These are phyloP conservation scores for Hydrotaea diabolus DNA, from an alignment of 2,888 invertebrate genomes.

Conservation along the genomic window DNA sequence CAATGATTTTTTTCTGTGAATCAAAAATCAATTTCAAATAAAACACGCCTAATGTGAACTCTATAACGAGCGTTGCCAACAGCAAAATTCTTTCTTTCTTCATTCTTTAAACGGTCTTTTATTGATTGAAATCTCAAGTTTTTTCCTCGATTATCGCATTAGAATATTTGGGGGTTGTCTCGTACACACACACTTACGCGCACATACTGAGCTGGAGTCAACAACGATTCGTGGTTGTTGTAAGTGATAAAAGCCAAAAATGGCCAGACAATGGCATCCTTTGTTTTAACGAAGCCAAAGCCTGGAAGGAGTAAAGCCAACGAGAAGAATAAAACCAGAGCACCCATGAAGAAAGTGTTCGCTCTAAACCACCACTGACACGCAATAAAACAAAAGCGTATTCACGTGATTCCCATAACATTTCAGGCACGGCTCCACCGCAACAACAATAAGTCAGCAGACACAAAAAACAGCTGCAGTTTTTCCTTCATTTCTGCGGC, in stretches of 20 bases:
- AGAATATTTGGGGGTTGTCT: background rate
- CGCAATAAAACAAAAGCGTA: constrained; percentile 53
- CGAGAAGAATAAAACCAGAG: constrained; percentile 4
- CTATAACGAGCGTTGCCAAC: no score
- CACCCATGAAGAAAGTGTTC: constrained; percentile 57
- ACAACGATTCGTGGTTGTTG: background rate
- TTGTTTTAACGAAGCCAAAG: background rate
- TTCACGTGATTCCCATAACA: constrained; percentile 58
- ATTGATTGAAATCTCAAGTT: no score
- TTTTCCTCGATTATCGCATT: background rate
- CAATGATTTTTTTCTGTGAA: no score
- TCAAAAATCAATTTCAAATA: no score
- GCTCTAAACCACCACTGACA: constrained; percentile 46
- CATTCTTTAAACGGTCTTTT: no score
- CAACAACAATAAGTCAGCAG: constrained; percentile 60
- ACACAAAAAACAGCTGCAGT: constrained; percentile 57
- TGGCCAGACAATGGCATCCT: constrained; percentile 6
- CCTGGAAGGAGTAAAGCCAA: background rate
- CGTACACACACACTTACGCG: background rate
- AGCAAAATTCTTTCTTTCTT: no score
- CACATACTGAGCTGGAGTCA: background rate
- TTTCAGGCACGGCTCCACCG: constrained; percentile 42
- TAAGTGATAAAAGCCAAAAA: constrained; percentile 3
- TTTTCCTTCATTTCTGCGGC: constrained; percentile 36
- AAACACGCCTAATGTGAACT: no score